Percentiles rank a stretch among this genome's conserved stretches.
Conservation (phyloP, 35 echinoderm and acorn worm species). For the Ptychodera flava region DNA sequence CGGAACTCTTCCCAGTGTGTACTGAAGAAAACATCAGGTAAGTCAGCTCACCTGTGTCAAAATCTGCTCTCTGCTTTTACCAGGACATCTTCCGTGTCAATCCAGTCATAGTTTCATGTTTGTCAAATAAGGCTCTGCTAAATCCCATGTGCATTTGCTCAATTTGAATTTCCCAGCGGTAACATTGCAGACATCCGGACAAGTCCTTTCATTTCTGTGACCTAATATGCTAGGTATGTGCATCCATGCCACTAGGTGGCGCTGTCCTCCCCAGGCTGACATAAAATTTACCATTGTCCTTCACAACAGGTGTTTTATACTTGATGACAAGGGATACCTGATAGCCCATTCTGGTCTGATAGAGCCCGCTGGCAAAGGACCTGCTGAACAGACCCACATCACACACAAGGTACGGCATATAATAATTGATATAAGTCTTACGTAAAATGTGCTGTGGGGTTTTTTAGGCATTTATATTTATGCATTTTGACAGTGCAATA, state of each 20-base stretch:
- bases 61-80: not conserved
- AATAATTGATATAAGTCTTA: no score
- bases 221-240: not conserved
- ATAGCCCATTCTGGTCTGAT: slow-evolving; percentile 83
- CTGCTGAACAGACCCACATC: slow-evolving; percentile 84
- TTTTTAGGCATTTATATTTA: no score
- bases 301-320: slow-evolving; percentile 93
- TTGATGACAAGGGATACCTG: slow-evolving; percentile 91
- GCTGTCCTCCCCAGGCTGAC: no score
- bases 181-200: not conserved
- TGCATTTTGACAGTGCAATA: no score
- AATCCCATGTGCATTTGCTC: not conserved
- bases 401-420: slow-evolving; percentile 79
- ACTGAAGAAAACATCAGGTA: slow-evolving; percentile 73
- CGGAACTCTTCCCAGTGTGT: slow-evolving; percentile 75
- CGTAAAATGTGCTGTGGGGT: no score
- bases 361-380: slow-evolving; percentile 69
- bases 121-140: no score
- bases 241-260: no score
- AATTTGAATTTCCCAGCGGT: not conserved
- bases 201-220: not conserved
- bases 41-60: not conserved
- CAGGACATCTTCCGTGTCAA: not conserved
- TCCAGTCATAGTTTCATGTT: not conserved
- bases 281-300: no score